Evolutionary conservation across 2,797 vertebrate species (phyloP).

Genomic region (Columba guinea): DNA sequence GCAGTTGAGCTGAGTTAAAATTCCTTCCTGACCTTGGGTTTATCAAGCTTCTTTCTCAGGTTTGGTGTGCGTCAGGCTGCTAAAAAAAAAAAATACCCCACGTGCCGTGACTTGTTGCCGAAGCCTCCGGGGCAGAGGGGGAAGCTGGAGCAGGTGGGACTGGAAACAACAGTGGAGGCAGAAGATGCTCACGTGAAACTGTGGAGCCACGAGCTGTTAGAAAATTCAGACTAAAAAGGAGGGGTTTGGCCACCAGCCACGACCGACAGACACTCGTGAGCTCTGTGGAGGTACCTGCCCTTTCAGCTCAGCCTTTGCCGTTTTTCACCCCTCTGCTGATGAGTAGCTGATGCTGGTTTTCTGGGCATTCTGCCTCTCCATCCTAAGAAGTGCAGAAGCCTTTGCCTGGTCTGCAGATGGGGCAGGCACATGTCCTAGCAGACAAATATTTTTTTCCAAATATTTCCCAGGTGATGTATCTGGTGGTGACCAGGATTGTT

Average conservation of each 20-base stretch:
- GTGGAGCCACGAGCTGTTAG: conserved; percentile 15
- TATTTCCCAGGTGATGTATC: background rate
- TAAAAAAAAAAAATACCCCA: background rate
- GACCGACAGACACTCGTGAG: background rate
- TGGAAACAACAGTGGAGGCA: conserved; percentile 2
- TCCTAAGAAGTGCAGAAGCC: background rate
- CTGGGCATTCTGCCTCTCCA: background rate
- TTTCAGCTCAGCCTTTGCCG: background rate
- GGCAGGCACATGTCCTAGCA: background rate
- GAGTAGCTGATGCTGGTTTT: background rate
- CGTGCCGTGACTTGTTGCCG: conserved; percentile 13
- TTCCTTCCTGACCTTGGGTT: conserved; percentile 43
- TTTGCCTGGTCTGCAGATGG: background rate
- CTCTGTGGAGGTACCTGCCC: background rate
- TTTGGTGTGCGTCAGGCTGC: conserved; percentile 44
- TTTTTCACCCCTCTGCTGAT: accelerated
- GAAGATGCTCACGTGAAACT: conserved; percentile 33
- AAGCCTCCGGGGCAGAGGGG: conserved; percentile 1
- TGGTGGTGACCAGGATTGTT: background rate
- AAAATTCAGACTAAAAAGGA: background rate
- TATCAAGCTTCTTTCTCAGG: background rate
- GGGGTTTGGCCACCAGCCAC: conserved; percentile 41
- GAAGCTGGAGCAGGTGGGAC: conserved; percentile 67
- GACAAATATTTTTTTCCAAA: background rate
- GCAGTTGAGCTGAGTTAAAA: background rate